A percentile compares a stretch with the other conserved stretches of the same genome.
Evolutionary conservation across 2,113 vertebrate genomes (phyloP).

Genomic region (Pteronura brasiliensis): DNA sequence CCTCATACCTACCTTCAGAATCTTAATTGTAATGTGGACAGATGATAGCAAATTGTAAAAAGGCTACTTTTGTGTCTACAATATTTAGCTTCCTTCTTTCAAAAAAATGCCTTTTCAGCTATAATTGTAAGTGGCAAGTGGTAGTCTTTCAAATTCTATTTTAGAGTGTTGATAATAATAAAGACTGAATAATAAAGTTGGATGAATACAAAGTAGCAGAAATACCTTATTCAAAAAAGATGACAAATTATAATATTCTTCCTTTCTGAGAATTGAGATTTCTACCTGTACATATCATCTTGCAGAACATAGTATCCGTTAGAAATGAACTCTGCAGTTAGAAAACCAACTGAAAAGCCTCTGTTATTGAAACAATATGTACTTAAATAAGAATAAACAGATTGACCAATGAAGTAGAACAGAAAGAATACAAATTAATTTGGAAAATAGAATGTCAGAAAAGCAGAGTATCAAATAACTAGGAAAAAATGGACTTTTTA

Average conservation of each 20-base stretch:
- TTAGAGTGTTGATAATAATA: conserved; percentile 41
- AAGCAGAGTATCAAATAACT: neutral
- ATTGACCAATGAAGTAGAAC: neutral
- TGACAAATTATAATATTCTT: conserved; percentile 65
- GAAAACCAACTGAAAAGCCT: neutral
- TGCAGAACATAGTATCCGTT: neutral
- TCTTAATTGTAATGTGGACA: neutral
- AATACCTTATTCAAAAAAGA: conserved; percentile 38
- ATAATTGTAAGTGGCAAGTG: conserved; percentile 33
- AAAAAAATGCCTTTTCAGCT: neutral
- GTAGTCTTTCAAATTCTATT: conserved; percentile 48
- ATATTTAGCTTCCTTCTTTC: neutral
- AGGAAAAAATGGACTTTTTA: neutral
- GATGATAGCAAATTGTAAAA: neutral
- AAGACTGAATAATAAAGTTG: conserved; percentile 55
- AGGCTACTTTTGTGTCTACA: neutral
- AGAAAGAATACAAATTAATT: neutral
- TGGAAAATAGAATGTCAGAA: neutral
- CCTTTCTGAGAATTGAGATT: conserved; percentile 31
- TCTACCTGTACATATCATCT: conserved; percentile 56
- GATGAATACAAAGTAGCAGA: neutral
- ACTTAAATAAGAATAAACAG: neutral
- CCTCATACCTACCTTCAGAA: neutral
- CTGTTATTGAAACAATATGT: neutral
- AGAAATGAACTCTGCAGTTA: neutral